Percentiles rank a stretch among this genome's conserved stretches.
phyloP scores from a whole-genome alignment of 2,888 invertebrate genomes.

The Chorisops tibialis region DNA sequence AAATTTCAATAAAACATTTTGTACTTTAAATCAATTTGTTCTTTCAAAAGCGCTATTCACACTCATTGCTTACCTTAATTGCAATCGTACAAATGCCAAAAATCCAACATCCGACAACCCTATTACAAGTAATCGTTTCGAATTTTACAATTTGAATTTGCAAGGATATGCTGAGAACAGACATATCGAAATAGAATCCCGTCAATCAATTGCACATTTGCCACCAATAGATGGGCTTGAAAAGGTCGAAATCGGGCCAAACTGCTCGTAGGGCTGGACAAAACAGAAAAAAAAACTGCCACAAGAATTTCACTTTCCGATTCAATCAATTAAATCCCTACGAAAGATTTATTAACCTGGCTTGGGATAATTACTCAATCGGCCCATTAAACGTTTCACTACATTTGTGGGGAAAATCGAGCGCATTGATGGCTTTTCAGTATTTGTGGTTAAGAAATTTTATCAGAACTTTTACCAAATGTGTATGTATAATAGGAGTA shows the following conservation, averaged over 20 bases:
- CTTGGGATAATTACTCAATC: slow-evolving; percentile 15
- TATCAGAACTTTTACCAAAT: too few species aligned
- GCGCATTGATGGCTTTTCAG: too few species aligned
- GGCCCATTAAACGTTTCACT: slow-evolving; percentile 17
- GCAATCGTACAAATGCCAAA: too few species aligned
- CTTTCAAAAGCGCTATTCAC: too few species aligned
- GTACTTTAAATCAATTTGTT: too few species aligned
- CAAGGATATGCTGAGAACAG: background rate
- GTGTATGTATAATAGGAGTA: too few species aligned
- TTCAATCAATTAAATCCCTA: slow-evolving; percentile 9
- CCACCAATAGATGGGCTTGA: slow-evolving; percentile 1
- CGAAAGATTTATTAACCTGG: slow-evolving; percentile 10
- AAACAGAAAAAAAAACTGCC: slow-evolving; percentile 4
- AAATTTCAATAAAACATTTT: too few species aligned
- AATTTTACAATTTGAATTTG: slow-evolving; percentile 16
- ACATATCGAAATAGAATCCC: background rate
- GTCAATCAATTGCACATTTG: slow-evolving; percentile 8
- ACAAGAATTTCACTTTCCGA: slow-evolving; percentile 4
- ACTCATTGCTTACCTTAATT: too few species aligned
- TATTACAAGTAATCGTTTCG: background rate
- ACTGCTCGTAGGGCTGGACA: background rate
- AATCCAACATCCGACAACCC: too few species aligned
- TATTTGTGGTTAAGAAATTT: too few species aligned
- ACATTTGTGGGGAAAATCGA: background rate
- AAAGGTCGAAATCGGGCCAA: background rate